Conservation (phyloP, 2,797 vertebrate genomes). For the Spinibarbus caldwelli region DNA sequence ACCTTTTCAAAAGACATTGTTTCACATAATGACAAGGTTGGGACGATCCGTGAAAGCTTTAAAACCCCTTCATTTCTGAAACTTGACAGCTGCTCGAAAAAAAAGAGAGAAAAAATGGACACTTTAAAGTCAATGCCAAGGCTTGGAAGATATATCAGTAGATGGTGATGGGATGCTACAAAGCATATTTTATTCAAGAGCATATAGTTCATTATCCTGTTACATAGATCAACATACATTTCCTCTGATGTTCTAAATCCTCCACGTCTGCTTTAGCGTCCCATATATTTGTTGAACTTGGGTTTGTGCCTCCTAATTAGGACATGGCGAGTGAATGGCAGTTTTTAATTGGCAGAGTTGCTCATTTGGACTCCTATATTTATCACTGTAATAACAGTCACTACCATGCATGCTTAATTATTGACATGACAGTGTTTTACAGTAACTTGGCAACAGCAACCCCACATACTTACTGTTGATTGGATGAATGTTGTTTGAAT, state of each 20-base stretch:
- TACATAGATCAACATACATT: conserved; percentile 16
- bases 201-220: conserved; percentile 20
- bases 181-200: conserved; percentile 49
- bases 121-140: conserved; percentile 74
- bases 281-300: conserved; percentile 25
- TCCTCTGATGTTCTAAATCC: not conserved
- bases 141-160: conserved; percentile 71
- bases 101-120: conserved; percentile 71
- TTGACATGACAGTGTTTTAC: conserved; percentile 22
- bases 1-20: conserved; percentile 62
- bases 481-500: conserved; percentile 31
- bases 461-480: conserved; percentile 51
- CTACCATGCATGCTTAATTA: conserved; percentile 45
- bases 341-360: conserved; percentile 45
- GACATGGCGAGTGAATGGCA: conserved; percentile 8
- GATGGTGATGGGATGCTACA: conserved; percentile 57
- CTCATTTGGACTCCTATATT: conserved; percentile 34
- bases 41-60: conserved; percentile 43
- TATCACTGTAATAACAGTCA: conserved; percentile 38
- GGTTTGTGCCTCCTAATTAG: conserved; percentile 19
- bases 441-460: conserved; percentile 48
- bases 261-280: not conserved
- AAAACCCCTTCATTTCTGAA: conserved; percentile 60
- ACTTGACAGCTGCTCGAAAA: conserved; percentile 78
- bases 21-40: conserved; percentile 58